Percentiles rank a stretch among this genome's conserved stretches.
These are phyloP conservation scores for Ecdyonurus torrentis DNA, from an alignment of 2,888 invertebrate species.

Conservation along the genomic window DNA sequence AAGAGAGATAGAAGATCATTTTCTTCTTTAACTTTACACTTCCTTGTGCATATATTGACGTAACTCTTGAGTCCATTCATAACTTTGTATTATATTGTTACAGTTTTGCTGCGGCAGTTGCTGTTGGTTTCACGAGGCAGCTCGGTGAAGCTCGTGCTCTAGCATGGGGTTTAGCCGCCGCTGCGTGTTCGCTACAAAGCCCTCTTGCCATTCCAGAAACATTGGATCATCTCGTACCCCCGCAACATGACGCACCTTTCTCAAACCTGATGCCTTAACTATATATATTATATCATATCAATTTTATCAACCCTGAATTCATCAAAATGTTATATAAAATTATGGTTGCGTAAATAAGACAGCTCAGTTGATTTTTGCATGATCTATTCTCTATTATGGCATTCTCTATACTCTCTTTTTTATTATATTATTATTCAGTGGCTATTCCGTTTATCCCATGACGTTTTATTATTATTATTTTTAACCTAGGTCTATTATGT, in stretches of 20 bases:
- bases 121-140: constrained; percentile 40
- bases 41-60: too few relatives aligned
- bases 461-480: too few relatives aligned
- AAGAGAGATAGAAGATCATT: background rate
- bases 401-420: too few relatives aligned
- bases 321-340: too few relatives aligned
- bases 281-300: too few relatives aligned
- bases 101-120: constrained; percentile 37
- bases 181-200: constrained; percentile 19
- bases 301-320: too few relatives aligned
- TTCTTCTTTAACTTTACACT: background rate
- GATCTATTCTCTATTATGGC: too few relatives aligned
- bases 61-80: background rate
- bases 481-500: too few relatives aligned
- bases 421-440: too few relatives aligned
- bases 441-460: too few relatives aligned
- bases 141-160: constrained; percentile 39
- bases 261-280: background rate
- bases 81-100: constrained; percentile 6
- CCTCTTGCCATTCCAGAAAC: background rate
- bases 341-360: too few relatives aligned
- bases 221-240: constrained; percentile 36
- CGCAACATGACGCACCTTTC: constrained; percentile 18
- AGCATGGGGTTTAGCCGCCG: constrained; percentile 41
- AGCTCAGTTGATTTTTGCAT: too few relatives aligned